phyloP scores from a whole-genome alignment of 2,113 vertebrate genomes.

The Oenanthe melanoleuca region DNA sequence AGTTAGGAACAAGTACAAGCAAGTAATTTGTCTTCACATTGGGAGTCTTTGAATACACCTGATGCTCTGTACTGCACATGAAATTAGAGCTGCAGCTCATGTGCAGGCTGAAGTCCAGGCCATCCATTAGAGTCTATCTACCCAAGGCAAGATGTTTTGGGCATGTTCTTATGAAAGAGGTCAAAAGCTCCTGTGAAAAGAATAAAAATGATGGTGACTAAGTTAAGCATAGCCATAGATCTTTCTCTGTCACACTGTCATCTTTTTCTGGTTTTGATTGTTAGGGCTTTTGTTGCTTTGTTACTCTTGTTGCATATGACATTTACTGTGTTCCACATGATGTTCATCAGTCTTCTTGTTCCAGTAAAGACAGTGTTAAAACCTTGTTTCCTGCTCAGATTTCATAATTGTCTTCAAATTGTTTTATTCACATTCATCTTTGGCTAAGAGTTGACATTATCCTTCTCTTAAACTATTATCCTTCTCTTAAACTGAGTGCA shows the following conservation, averaged over 20 bases:
- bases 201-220: not conserved
- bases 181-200: not conserved
- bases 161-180: not conserved
- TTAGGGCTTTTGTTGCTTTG: not conserved
- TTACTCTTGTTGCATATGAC: not conserved
- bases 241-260: not conserved
- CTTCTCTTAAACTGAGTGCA: not conserved
- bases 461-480: constrained; percentile 3
- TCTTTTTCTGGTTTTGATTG: not conserved
- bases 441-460: not conserved
- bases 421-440: not conserved
- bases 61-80: not conserved
- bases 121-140: not conserved
- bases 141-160: not conserved
- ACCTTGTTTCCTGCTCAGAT: not conserved
- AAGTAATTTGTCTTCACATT: not conserved
- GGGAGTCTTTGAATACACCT: not conserved
- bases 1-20: not conserved
- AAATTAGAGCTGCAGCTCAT: not conserved
- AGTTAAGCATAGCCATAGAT: not conserved
- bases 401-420: not conserved
- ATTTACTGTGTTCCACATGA: not conserved
- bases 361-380: not conserved
- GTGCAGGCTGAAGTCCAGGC: not conserved
- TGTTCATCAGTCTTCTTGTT: not conserved